Percentiles rank a stretch among this genome's conserved stretches.
phyloP scores from a whole-genome alignment of 2,113 vertebrate genomes.

The Girardinichthys multiradiatus region DNA sequence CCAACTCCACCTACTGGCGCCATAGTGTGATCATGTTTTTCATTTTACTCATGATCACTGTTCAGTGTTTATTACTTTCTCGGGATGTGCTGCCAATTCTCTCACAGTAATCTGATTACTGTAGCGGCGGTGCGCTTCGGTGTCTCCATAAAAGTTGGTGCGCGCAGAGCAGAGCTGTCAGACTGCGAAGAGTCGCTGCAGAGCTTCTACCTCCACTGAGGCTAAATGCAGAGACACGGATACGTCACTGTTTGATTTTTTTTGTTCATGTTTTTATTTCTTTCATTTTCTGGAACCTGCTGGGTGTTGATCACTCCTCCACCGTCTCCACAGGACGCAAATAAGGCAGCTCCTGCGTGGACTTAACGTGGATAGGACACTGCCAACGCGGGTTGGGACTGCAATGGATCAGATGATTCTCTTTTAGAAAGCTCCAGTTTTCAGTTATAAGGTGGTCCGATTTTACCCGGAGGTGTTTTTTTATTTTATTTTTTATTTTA shows the following conservation, averaged over 20 bases:
- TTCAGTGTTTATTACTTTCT: neutral
- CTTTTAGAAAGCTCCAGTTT: neutral
- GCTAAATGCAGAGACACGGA: slow-evolving; percentile 24
- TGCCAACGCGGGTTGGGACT: neutral
- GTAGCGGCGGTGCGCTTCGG: slow-evolving; percentile 45
- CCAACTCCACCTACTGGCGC: neutral
- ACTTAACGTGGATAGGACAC: slow-evolving; percentile 20
- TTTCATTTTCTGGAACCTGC: neutral
- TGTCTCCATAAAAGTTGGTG: slow-evolving; percentile 74
- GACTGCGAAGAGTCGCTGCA: slow-evolving; percentile 45
- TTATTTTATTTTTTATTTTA: neutral
- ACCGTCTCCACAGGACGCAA: no score
- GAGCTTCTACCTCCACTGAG: slow-evolving; percentile 9
- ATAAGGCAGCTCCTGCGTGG: neutral
- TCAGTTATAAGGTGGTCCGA: slow-evolving; percentile 4
- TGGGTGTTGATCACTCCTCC: neutral
- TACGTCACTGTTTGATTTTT: neutral
- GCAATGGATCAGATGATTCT: slow-evolving; percentile 29
- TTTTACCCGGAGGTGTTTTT: neutral
- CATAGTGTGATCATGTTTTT: neutral
- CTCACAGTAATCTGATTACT: slow-evolving; percentile 37
- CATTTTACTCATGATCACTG: neutral
- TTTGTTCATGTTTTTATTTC: neutral
- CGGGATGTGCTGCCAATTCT: no score
- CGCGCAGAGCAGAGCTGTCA: slow-evolving; percentile 55